Conservation (phyloP, 2,797 vertebrate genomes). For the Peromyscus eremicus region DNA sequence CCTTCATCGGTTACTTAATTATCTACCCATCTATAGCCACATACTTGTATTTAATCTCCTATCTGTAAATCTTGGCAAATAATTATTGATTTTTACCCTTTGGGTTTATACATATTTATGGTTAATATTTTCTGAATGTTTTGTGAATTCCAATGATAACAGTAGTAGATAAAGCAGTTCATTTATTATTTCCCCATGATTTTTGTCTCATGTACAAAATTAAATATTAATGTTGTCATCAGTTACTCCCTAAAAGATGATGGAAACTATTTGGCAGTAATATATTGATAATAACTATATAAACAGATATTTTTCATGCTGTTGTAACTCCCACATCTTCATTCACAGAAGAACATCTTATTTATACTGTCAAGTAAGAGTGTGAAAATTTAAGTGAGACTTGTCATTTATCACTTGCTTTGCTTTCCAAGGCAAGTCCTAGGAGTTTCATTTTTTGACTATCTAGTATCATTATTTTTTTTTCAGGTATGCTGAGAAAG, state of each 20-base stretch:
- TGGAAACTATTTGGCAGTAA: slow-evolving; percentile 78
- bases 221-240: slow-evolving; percentile 66
- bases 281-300: slow-evolving; percentile 78
- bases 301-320: slow-evolving; percentile 77
- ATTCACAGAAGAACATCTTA: slow-evolving; percentile 77
- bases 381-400: slow-evolving; percentile 72
- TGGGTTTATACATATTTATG: not conserved
- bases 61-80: slow-evolving; percentile 6
- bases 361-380: slow-evolving; percentile 81
- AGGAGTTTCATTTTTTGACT: slow-evolving; percentile 44
- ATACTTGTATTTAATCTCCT: not conserved
- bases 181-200: not conserved
- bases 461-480: slow-evolving; percentile 47
- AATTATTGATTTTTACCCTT: not conserved
- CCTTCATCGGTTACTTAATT: not conserved
- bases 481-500: slow-evolving; percentile 18
- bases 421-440: slow-evolving; percentile 75
- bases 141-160: not conserved
- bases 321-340: slow-evolving; percentile 77
- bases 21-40: not conserved
- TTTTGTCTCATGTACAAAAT: slow-evolving; percentile 71
- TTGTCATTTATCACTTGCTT: slow-evolving; percentile 75
- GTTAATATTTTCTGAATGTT: not conserved
- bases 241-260: slow-evolving; percentile 69
- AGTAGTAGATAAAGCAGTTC: not conserved